Base-by-base conservation (phyloP, 1,140 invertebrate genomes). In the Brachionus koreanus region DNA sequence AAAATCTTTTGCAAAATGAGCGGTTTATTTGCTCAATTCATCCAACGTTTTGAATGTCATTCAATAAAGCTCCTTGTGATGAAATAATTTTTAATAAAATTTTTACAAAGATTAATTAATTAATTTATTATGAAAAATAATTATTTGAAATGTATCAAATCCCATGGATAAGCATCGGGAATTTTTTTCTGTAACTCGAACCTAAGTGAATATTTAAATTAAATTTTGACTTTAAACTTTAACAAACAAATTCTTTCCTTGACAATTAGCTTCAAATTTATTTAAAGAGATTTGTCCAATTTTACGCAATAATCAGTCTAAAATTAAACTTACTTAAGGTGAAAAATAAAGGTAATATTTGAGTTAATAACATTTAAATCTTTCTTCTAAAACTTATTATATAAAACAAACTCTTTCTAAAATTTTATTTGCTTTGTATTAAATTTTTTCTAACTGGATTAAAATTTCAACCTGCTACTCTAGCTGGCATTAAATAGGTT, bases 271-370 rank as follows among this genome's bases (percentile, higher is more conserved):
- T 1, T 69, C 33, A 65, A 65, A 1, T 33, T 65, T 65, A n/a
- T 65, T 13, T 57, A 57, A 57, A 33, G 7, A 69, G 65, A 37
- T 69, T 23, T 69, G 35, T 37, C 33, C 33, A 37, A 39, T 69
- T 69, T 16, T 39, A 39, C 19, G 65, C 65, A 69, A 69, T 69
- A 69, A 69, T 69, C 37, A 69, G 33, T 69, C 12, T 37, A 9
- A 69, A 69, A 25, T 69, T 65, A n/a, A 33, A 37, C 63, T 37
- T 29, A 37, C 25, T 33, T 65, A 39, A 39, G 65, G 37, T 37
- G 16, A 69, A 69, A 46, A 46, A 1, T 25, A 74, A 74, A 74
- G 69, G 69, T 74, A 74, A 74, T 74, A 74, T 74, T 74, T 74
- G 42, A 29, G 25, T 74, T 74, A n/a, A 74, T 23, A 46, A 74